Evolutionary conservation across 2,888 invertebrate species (phyloP).

Genomic region (Cheilosia soror): DNA sequence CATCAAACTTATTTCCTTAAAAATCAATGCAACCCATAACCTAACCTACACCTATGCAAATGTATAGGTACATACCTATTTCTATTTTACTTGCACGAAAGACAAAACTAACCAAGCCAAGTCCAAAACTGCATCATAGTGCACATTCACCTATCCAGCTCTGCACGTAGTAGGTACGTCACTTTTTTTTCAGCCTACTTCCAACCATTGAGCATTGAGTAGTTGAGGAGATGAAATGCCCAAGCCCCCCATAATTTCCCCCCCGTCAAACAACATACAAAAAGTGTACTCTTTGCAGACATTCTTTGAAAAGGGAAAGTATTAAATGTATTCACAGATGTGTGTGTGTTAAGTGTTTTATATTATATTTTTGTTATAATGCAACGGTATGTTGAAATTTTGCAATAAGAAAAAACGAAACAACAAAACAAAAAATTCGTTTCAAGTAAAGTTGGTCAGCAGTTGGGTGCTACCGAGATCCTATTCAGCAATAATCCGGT

Average conservation of each 20-base stretch:
- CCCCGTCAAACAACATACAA: not conserved
- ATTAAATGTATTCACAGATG: not conserved
- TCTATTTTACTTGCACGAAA: not conserved
- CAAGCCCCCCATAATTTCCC: not conserved
- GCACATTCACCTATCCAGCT: not conserved
- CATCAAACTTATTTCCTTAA: not conserved
- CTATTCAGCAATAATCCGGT: slow-evolving; percentile 63
- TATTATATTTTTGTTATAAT: slow-evolving; percentile 24
- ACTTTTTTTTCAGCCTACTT: not conserved
- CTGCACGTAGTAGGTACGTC: not conserved
- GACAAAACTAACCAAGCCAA: not conserved
- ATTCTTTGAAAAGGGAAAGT: slow-evolving; percentile 70
- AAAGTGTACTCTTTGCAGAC: slow-evolving; percentile 31
- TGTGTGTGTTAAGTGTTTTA: slow-evolving; percentile 13
- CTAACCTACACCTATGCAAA: not conserved
- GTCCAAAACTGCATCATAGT: not conserved
- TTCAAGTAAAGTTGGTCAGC: slow-evolving; percentile 53
- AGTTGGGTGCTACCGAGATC: slow-evolving; percentile 18
- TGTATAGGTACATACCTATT: not conserved
- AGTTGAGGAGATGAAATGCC: not conserved
- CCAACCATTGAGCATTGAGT: not conserved
- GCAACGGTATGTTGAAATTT: slow-evolving; percentile 58
- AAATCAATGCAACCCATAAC: not conserved
- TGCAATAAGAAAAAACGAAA: slow-evolving; percentile 34
- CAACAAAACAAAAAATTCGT: slow-evolving; percentile 12